These are phyloP conservation scores for Xerus rutilus DNA, from an alignment of 2,797 vertebrate species.

Conservation along the genomic window DNA sequence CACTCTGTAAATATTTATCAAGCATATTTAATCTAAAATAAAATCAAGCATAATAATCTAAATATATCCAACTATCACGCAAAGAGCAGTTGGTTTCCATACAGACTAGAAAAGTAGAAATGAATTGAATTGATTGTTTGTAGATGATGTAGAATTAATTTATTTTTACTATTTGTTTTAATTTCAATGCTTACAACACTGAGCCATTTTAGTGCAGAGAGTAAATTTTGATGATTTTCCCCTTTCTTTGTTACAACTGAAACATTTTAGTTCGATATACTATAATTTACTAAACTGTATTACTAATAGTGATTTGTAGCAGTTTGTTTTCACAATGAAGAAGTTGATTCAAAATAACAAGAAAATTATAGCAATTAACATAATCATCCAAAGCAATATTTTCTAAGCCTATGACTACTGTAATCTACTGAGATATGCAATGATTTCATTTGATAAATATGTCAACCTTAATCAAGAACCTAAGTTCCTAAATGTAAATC, in stretches of 20 bases:
- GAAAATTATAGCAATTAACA: slow-evolving; percentile 60
- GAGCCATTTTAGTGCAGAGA: background rate
- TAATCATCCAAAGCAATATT: slow-evolving; percentile 49
- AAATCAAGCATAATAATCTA: background rate
- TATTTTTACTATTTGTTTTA: slow-evolving; percentile 45
- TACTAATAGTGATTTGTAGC: slow-evolving; percentile 28
- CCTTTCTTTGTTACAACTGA: background rate
- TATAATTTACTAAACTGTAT: slow-evolving; percentile 28
- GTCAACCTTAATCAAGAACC: background rate
- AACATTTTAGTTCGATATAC: slow-evolving; percentile 30
- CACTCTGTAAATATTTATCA: background rate
- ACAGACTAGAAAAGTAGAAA: background rate
- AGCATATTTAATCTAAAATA: slow-evolving; percentile 49
- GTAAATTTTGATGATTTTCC: slow-evolving; percentile 43
- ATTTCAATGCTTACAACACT: slow-evolving; percentile 29
- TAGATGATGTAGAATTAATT: background rate
- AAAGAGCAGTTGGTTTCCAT: background rate
- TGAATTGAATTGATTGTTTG: slow-evolving; percentile 18
- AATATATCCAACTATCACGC: slow-evolving; percentile 21
- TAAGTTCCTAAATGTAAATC: slow-evolving; percentile 47
- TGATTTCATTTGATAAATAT: slow-evolving; percentile 53
- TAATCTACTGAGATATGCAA: slow-evolving; percentile 28
- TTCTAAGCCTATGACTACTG: background rate
- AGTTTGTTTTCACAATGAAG: slow-evolving; percentile 56
- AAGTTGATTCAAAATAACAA: slow-evolving; percentile 54